These are phyloP conservation scores for Pomacea maculata DNA, from an alignment of 1,140 invertebrate genomes.

Conservation along the genomic window DNA sequence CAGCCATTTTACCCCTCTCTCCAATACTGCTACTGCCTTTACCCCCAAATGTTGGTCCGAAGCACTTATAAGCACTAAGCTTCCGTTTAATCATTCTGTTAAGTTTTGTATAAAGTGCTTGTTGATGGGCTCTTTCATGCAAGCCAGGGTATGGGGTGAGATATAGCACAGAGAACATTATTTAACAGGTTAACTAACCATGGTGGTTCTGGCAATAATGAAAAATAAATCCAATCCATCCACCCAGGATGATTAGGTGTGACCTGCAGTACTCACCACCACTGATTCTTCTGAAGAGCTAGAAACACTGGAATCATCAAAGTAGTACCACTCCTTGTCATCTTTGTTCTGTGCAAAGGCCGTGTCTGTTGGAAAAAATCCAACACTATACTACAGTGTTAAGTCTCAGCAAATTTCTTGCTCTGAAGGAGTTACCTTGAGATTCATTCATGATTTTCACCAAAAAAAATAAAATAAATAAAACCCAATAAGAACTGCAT, in stretches of 20 bases:
- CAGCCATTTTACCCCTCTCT: too few relatives aligned
- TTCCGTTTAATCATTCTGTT: too few relatives aligned
- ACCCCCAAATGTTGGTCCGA: too few relatives aligned
- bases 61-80: too few relatives aligned
- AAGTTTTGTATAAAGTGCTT: too few relatives aligned
- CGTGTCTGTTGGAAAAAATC: conserved; percentile 63
- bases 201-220: background rate
- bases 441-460: background rate
- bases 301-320: conserved; percentile 71
- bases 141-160: background rate
- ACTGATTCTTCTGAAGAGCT: conserved; percentile 52
- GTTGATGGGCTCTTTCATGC: too few relatives aligned
- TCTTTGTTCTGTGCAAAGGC: conserved; percentile 69
- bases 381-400: too few relatives aligned
- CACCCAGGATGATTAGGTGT: background rate
- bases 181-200: background rate
- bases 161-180: background rate
- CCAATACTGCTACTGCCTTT: too few relatives aligned
- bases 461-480: background rate
- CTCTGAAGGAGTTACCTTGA: too few relatives aligned
- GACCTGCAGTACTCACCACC: conserved; percentile 48
- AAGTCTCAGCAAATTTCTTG: too few relatives aligned
- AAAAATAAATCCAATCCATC: too few relatives aligned
- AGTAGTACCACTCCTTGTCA: conserved; percentile 70
- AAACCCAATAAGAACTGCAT: background rate